phyloP scores from a whole-genome alignment of 2,888 invertebrate genomes.

The Tiphia femorata region DNA sequence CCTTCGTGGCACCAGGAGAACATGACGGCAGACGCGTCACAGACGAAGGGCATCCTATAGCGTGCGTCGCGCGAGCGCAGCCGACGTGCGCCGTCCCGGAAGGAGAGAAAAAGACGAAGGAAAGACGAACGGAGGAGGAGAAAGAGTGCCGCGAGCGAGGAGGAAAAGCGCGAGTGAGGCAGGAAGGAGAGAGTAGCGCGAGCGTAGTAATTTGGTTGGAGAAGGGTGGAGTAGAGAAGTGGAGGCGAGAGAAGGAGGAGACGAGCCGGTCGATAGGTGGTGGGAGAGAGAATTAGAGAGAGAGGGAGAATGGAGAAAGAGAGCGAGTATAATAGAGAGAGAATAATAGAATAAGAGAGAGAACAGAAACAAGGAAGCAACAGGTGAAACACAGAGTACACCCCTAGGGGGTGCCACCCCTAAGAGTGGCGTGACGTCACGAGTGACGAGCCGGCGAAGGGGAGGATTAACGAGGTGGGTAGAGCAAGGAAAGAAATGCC shows the following conservation, averaged over 20 bases:
- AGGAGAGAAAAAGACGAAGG: slow-evolving; percentile 38
- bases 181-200: slow-evolving; percentile 3
- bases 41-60: slow-evolving; percentile 53
- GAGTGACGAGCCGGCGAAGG: neutral
- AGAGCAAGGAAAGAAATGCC: too few species aligned
- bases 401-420: slow-evolving; percentile 36
- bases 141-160: slow-evolving; percentile 17
- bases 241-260: slow-evolving; percentile 12
- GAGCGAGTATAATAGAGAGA: slow-evolving; percentile 6
- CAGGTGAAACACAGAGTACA: slow-evolving; percentile 34
- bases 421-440: slow-evolving; percentile 27
- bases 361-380: slow-evolving; percentile 27
- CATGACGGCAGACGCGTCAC: slow-evolving; percentile 49
- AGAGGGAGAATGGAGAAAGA: slow-evolving; percentile 14
- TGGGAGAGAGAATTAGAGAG: slow-evolving; percentile 5
- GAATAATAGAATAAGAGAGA: slow-evolving; percentile 13
- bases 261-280: slow-evolving; percentile 5
- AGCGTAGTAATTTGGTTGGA: neutral
- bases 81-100: too few species aligned
- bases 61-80: slow-evolving; percentile 18
- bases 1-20: slow-evolving; percentile 65
- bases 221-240: neutral
- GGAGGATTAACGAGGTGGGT: neutral
- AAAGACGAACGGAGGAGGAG: slow-evolving; percentile 14
- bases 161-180: slow-evolving; percentile 27